These are phyloP conservation scores for Amphiprion ocellaris DNA, from an alignment of 2,113 vertebrate species.

Conservation along the genomic window DNA sequence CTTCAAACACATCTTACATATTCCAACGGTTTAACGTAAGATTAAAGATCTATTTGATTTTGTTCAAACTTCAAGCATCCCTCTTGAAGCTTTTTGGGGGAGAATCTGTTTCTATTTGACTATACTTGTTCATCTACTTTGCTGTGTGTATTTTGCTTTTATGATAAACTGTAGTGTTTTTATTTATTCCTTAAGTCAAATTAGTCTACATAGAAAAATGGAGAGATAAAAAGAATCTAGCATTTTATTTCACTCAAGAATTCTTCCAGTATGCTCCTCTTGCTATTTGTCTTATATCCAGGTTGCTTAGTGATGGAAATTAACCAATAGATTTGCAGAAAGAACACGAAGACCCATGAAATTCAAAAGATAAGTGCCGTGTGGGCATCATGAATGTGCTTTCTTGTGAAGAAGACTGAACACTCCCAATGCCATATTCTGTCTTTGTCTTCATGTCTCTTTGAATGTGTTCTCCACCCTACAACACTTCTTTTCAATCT, in stretches of 20 bases:
- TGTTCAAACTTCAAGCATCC: constrained; percentile 8
- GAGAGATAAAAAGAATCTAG: background rate
- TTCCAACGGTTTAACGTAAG: constrained; percentile 37
- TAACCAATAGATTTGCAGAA: background rate
- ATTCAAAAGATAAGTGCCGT: background rate
- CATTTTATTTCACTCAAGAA: background rate
- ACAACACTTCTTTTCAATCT: constrained; percentile 11
- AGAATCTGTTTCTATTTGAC: constrained; percentile 18
- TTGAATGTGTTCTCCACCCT: constrained; percentile 7
- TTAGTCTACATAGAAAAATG: background rate
- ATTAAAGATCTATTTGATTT: constrained; percentile 28
- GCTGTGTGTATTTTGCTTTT: background rate
- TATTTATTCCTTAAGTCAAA: background rate
- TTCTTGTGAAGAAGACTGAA: background rate
- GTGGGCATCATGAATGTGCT: background rate
- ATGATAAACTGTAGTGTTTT: background rate
- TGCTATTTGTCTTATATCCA: background rate
- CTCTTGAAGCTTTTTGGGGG: background rate
- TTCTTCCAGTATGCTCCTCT: background rate
- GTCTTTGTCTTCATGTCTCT: background rate
- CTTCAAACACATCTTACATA: background rate
- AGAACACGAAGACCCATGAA: background rate
- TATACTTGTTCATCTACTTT: constrained; percentile 32
- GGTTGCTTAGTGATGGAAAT: background rate
- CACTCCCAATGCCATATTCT: background rate